Evolutionary conservation across 2,888 invertebrate genomes (phyloP), one percentile per base, ranked within the genome.

Genomic region (Graphium colonna): DNA sequence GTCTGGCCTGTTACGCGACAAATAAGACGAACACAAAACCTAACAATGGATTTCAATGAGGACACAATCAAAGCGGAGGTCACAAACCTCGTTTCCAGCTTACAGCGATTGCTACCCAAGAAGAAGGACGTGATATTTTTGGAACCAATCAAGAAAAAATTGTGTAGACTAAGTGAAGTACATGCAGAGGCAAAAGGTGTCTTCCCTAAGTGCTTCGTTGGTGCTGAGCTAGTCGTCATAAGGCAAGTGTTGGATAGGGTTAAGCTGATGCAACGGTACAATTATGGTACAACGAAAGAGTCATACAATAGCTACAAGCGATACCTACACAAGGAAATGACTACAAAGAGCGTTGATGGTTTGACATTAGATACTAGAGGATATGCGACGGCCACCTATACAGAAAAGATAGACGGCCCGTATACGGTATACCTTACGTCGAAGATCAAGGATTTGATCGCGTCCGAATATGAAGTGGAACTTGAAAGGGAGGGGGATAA

Each of bases 31-130:
- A 33, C 56, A 60, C 51, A 61, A 66, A 77, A 65, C 66, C 63
- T 62, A 56, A 79, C 62, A 77, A 88, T 89, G 89, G 87, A 88
- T 67, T 64, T 83, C 67, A 81, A 78, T 69, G 87, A 89, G 61
- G 75, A 76, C 21, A 75, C 65, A 51, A 65, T 89, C 58, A 87
- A 81, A 60, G 78, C 81, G 58, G 89, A 89, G 65, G 76, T 88
- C 50, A 75, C 69, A 58, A 84, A 74, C 65, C 77, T 88, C 53
- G 68, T 89, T 36, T 65, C 68, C 55, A 82, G 69, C 52, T 65
- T 89, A 28, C 84, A 85, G 60, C 79, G 73, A 59, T 62, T 87
- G 18, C 70, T 89, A 18, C 87, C 89, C 0, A 86, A 73, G 68
- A 87, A 81, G 58, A 87, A 85, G 52, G 79, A 84, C 1, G 60